Evolutionary conservation across 2,888 invertebrate genomes (phyloP), one percentile per base, ranked within the genome.

Genomic region (Agriopis leucophaearia): DNA sequence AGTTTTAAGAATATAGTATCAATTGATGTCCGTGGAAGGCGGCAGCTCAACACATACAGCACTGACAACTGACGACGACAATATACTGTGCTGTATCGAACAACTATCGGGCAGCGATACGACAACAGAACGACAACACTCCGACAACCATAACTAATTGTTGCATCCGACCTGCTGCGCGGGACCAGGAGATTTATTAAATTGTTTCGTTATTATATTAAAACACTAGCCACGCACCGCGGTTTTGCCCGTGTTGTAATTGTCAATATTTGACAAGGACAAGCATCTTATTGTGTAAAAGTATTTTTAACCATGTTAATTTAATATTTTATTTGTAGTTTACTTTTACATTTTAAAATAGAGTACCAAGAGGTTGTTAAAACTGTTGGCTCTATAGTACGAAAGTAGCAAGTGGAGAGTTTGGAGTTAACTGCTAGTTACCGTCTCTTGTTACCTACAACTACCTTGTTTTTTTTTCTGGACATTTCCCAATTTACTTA

Each of bases 71-170:
- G 70, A 58, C 69, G 70, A 58, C 68, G 74, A 72, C 69, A 60
- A 74, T 66, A 66, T 66, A 71, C 51, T 52, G 63, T 58, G 57
- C 44, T 52, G 69, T 61, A 52, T 35, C 8, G 38, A 42, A 47
- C 61, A 42, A 67, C 40, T 18, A 42, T 16, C 40, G 18, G 40
- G 15, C 55, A 12, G 10, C 69, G 56, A 27, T 38, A 35, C 38
- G 52, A 35, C 42, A 47, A 38, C 42, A 36, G 50, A 58, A 9
- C 44, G 62, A 58, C 48, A 38, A 27, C 68, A 47, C 16, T 62
- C 47, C 42, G 64, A 55, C 60, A 16, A 56, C 68, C 57, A 57
- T 65, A 59, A 70, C 74, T 74, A 71, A 74, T 74, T 72, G 71
- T 74, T 66, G 47, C 16, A 40, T 54, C 62, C 40, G 56, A 65